These are phyloP conservation scores for Heliornis fulica DNA, from an alignment of 2,113 vertebrate genomes.

Conservation along the genomic window DNA sequence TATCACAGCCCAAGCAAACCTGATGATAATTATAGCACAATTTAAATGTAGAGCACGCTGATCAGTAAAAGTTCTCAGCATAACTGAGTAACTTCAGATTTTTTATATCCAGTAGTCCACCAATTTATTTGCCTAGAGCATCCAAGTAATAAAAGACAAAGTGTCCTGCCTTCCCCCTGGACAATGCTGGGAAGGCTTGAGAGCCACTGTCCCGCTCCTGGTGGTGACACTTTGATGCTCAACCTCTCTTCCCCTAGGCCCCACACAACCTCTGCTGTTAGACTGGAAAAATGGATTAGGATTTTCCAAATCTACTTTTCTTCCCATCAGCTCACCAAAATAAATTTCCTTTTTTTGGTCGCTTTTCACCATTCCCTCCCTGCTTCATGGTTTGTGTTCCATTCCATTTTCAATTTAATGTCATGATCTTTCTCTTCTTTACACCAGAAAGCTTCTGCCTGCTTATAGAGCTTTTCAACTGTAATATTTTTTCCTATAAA, in stretches of 20 bases:
- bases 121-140: background rate
- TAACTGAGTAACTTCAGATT: background rate
- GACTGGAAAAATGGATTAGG: background rate
- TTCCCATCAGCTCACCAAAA: background rate
- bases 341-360: background rate
- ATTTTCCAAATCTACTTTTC: background rate
- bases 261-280: background rate
- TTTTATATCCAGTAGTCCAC: background rate
- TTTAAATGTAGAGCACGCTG: background rate
- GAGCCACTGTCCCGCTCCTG: fast-evolving
- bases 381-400: background rate
- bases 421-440: background rate
- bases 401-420: background rate
- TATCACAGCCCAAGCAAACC: background rate
- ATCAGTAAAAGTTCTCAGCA: background rate
- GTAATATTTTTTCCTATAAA: background rate
- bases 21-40: background rate
- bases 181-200: background rate
- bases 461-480: background rate
- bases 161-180: background rate
- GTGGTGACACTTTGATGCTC: background rate
- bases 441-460: background rate
- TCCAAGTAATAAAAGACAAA: background rate
- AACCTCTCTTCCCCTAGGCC: background rate
- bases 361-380: background rate